Conservation (phyloP, 2,113 vertebrate species). For the Grammomys dolichurus region DNA sequence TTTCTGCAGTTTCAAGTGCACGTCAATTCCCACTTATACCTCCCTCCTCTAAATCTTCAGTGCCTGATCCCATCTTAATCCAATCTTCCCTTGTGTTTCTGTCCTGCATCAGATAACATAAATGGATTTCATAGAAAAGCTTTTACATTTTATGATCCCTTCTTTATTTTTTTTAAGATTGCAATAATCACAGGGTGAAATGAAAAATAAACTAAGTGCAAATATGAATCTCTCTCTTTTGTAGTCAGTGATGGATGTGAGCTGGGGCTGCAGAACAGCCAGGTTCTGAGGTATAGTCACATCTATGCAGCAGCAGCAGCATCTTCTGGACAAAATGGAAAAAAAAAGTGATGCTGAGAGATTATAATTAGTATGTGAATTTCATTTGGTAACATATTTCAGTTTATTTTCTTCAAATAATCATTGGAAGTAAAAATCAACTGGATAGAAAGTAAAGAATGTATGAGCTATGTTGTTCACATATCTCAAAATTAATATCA, state of each 20-base stretch:
- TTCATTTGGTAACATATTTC: background rate
- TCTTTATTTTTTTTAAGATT: slow-evolving; percentile 50
- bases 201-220: slow-evolving; percentile 57
- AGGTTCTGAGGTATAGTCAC: background rate
- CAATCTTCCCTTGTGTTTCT: slow-evolving; percentile 65
- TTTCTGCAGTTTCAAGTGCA: slow-evolving; percentile 9
- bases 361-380: background rate
- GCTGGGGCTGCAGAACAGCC: background rate
- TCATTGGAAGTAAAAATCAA: slow-evolving; percentile 5
- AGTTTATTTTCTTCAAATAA: background rate
- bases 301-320: slow-evolving; percentile 71
- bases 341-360: background rate
- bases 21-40: background rate
- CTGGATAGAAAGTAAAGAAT: background rate
- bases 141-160: slow-evolving; percentile 63
- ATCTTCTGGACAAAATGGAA: slow-evolving; percentile 77
- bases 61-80: slow-evolving; percentile 67
- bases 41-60: slow-evolving; percentile 54
- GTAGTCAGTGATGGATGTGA: background rate
- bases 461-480: background rate
- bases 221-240: background rate
- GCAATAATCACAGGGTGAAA: slow-evolving; percentile 48
- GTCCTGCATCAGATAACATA: slow-evolving; percentile 72
- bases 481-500: too few relatives aligned
- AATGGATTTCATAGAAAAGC: slow-evolving; percentile 69